Percentiles rank a stretch among this genome's conserved stretches.
phyloP scores from a whole-genome alignment of 2,888 invertebrate species.

The Lagria hirta region DNA sequence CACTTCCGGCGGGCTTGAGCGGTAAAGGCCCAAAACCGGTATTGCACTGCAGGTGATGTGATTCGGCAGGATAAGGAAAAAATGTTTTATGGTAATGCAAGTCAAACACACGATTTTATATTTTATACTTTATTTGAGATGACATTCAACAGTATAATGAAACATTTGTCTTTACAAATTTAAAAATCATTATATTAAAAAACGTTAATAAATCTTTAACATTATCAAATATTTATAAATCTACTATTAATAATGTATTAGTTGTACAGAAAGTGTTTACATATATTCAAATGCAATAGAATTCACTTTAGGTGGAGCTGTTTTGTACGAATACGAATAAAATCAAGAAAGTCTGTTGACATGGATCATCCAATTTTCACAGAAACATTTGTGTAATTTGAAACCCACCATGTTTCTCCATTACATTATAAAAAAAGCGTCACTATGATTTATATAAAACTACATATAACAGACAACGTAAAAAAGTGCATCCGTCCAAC shows the following conservation, averaged over 20 bases:
- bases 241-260: conserved; percentile 29
- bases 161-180: conserved; percentile 39
- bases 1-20: too few relatives aligned
- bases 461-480: too few relatives aligned
- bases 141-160: conserved; percentile 44
- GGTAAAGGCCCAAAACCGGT: too few relatives aligned
- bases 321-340: conserved; percentile 10
- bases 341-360: conserved; percentile 33
- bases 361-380: conserved; percentile 34
- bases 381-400: conserved; percentile 20
- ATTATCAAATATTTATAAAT: conserved; percentile 29
- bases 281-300: conserved; percentile 19
- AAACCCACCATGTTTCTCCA: conserved; percentile 21
- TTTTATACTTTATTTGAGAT: conserved; percentile 41
- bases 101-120: too few relatives aligned
- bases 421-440: conserved; percentile 22
- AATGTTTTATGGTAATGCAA: conserved; percentile 14
- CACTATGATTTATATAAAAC: conserved; percentile 16
- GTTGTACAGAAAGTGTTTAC: conserved; percentile 26
- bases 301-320: conserved; percentile 8
- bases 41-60: too few relatives aligned
- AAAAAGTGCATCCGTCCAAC: not conserved
- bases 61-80: too few relatives aligned
- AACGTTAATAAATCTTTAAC: conserved; percentile 29
- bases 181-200: conserved; percentile 36